phyloP scores from a whole-genome alignment of 2,797 vertebrate genomes.

The Rhinella marina region DNA sequence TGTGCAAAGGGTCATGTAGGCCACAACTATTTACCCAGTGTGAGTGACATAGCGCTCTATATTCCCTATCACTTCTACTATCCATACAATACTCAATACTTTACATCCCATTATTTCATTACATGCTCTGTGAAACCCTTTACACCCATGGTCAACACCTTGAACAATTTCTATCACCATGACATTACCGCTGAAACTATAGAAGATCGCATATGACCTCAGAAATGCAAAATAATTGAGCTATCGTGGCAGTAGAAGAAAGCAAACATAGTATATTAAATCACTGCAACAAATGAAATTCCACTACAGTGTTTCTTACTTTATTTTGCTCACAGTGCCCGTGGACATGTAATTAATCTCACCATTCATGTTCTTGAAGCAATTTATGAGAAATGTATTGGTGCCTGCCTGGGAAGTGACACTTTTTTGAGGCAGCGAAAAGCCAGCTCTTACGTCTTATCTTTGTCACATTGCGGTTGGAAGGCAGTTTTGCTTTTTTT shows the following conservation, averaged over 20 bases:
- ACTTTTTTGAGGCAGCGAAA: slow-evolving; percentile 46
- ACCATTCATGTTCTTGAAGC: slow-evolving; percentile 47
- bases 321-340: slow-evolving; percentile 23
- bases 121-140: background rate
- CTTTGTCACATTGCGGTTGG: slow-evolving; percentile 41
- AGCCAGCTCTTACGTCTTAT: slow-evolving; percentile 31
- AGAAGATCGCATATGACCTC: background rate
- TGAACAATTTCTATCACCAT: slow-evolving; percentile 7
- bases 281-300: slow-evolving; percentile 15
- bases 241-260: background rate
- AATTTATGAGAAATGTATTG: slow-evolving; percentile 50
- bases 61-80: background rate
- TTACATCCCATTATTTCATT: too few relatives aligned
- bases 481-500: slow-evolving; percentile 30
- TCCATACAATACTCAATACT: background rate
- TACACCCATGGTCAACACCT: background rate
- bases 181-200: background rate
- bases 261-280: slow-evolving; percentile 1
- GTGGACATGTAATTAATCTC: slow-evolving; percentile 54
- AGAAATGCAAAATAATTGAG: slow-evolving; percentile 5
- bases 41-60: background rate
- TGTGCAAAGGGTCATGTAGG: too few relatives aligned
- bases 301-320: slow-evolving; percentile 23
- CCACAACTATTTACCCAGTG: background rate
- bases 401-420: slow-evolving; percentile 46